phyloP scores from a whole-genome alignment of 2,888 invertebrate species.

The Platypus cylindrus region DNA sequence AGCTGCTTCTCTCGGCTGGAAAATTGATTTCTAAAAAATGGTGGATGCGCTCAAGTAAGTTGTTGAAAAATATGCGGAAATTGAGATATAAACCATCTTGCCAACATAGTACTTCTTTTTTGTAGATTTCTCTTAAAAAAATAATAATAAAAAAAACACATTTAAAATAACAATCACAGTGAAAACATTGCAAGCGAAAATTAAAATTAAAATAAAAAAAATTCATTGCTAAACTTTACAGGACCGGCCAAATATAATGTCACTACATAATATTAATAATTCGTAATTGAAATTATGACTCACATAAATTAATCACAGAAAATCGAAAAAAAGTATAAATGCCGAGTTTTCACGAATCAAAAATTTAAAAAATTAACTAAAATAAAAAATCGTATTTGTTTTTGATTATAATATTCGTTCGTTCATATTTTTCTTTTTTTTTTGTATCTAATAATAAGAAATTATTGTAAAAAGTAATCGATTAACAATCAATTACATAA shows the following conservation, averaged over 20 bases:
- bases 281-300: slow-evolving; percentile 19
- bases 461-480: too few species aligned
- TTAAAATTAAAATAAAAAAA: slow-evolving; percentile 21
- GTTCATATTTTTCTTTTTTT: slow-evolving; percentile 9
- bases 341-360: too few species aligned
- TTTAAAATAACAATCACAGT: slow-evolving; percentile 24
- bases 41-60: too few species aligned
- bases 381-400: slow-evolving; percentile 14
- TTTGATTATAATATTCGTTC: slow-evolving; percentile 1
- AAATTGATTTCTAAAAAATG: slow-evolving; percentile 1
- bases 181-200: slow-evolving; percentile 27
- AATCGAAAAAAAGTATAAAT: too few species aligned
- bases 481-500: too few species aligned
- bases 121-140: slow-evolving; percentile 15
- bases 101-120: too few species aligned
- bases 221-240: slow-evolving; percentile 29
- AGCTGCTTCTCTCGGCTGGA: too few species aligned
- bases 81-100: too few species aligned
- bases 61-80: too few species aligned
- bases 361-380: slow-evolving; percentile 16
- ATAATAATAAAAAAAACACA: slow-evolving; percentile 19
- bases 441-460: slow-evolving; percentile 16
- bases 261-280: slow-evolving; percentile 1
- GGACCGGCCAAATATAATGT: slow-evolving; percentile 22
- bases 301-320: slow-evolving; percentile 21